phyloP scores from a whole-genome alignment of 2,797 vertebrate species.

The Crypturellus tataupa region DNA sequence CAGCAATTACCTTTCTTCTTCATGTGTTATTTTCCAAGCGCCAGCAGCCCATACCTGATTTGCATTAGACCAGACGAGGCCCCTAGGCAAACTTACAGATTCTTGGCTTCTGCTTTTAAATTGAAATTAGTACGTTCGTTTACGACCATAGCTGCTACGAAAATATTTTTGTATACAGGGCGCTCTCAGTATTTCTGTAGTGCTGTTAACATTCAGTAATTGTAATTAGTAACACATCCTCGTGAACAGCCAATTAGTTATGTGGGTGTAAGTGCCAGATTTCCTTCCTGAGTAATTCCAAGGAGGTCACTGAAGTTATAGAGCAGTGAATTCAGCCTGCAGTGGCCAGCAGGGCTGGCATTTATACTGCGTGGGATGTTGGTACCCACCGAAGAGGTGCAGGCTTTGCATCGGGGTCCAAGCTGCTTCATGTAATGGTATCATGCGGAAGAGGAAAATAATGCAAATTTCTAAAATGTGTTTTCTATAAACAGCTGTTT shows the following conservation, averaged over 20 bases:
- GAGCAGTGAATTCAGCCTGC: neutral
- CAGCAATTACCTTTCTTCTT: constrained; percentile 21
- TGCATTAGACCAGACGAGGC: constrained; percentile 11
- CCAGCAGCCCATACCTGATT: constrained; percentile 35
- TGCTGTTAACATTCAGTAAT: constrained; percentile 27
- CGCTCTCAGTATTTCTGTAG: neutral
- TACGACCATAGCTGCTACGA: constrained; percentile 29
- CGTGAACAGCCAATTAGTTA: constrained; percentile 1
- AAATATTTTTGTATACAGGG: constrained; percentile 30
- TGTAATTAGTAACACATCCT: constrained; percentile 45
- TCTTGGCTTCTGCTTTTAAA: constrained; percentile 17
- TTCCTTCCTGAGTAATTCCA: constrained; percentile 15
- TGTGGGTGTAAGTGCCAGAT: constrained; percentile 1
- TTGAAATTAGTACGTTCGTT: constrained; percentile 5
- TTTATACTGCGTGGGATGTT: neutral
- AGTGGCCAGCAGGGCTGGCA: neutral
- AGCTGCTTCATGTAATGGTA: neutral
- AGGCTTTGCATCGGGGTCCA: neutral
- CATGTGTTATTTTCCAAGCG: constrained; percentile 28
- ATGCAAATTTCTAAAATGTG: neutral
- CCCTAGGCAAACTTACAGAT: neutral
- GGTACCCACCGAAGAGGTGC: neutral
- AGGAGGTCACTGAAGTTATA: neutral
- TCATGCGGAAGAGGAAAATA: neutral
- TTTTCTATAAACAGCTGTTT: neutral